Conservation (phyloP, 2,113 vertebrate genomes). For the Campylomormyrus tamandua region DNA sequence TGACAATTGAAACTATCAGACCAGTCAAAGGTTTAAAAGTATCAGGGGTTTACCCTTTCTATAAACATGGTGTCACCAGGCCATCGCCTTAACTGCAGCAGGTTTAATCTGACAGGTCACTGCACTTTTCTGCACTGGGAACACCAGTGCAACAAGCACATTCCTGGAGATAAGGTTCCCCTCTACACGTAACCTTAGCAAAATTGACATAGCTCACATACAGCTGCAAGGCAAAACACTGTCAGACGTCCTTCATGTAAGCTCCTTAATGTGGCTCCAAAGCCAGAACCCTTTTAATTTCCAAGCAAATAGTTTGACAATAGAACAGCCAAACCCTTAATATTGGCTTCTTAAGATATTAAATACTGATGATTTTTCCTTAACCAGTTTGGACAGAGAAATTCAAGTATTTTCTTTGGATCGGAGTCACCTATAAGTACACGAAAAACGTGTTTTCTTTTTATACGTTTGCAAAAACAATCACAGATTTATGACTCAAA, state of each 20-base stretch:
- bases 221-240: background rate
- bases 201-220: background rate
- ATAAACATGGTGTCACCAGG: background rate
- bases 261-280: background rate
- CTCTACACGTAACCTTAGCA: background rate
- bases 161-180: background rate
- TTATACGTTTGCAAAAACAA: background rate
- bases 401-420: background rate
- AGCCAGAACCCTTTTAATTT: background rate
- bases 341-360: background rate
- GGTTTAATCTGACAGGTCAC: background rate
- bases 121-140: background rate
- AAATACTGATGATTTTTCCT: background rate
- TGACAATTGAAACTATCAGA: background rate
- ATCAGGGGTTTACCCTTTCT: background rate
- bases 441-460: background rate
- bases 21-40: background rate
- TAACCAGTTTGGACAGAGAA: background rate
- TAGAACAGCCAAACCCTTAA: background rate
- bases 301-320: background rate
- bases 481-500: background rate
- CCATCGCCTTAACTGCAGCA: background rate
- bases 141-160: slow-evolving; percentile 2
- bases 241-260: background rate
- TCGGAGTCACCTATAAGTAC: background rate